Evolutionary conservation across 2,888 invertebrate species (phyloP).

Genomic region (Microchrysa polita): DNA sequence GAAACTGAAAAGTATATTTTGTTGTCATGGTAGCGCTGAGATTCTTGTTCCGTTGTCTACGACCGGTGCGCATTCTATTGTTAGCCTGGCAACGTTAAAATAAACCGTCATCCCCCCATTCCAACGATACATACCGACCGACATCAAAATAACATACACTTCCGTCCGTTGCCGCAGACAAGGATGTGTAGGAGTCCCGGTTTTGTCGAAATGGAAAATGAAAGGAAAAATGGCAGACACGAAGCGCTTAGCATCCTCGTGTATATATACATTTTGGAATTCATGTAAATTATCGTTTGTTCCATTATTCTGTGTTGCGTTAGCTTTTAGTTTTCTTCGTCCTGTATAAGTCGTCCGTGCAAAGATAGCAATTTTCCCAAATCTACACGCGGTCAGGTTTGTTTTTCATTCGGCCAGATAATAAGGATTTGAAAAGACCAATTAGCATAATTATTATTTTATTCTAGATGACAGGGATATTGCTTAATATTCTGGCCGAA

Average conservation of each 20-base stretch:
- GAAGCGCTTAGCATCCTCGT: background rate
- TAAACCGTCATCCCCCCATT: background rate
- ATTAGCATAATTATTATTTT: slow-evolving; percentile 38
- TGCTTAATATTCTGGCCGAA: background rate
- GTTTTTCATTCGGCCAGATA: slow-evolving; percentile 5
- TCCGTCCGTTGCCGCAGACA: background rate
- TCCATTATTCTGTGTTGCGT: slow-evolving; percentile 11
- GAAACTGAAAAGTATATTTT: slow-evolving; percentile 40
- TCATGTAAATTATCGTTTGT: slow-evolving; percentile 28
- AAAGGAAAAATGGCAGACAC: no score
- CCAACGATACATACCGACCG: background rate
- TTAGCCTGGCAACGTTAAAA: no score
- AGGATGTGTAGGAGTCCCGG: no score
- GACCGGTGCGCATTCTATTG: no score
- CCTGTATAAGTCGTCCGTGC: no score
- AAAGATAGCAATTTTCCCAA: slow-evolving; percentile 12
- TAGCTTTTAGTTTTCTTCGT: slow-evolving; percentile 22
- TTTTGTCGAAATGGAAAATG: no score
- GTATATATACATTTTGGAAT: background rate
- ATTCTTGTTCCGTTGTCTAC: slow-evolving; percentile 18
- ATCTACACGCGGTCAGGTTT: slow-evolving; percentile 15
- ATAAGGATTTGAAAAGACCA: slow-evolving; percentile 9
- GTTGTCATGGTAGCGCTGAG: slow-evolving; percentile 19
- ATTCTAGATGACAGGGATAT: slow-evolving; percentile 9
- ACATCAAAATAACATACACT: background rate